Base-by-base conservation (phyloP, 1,140 invertebrate genomes). In the Harlomillsia oculata region DNA sequence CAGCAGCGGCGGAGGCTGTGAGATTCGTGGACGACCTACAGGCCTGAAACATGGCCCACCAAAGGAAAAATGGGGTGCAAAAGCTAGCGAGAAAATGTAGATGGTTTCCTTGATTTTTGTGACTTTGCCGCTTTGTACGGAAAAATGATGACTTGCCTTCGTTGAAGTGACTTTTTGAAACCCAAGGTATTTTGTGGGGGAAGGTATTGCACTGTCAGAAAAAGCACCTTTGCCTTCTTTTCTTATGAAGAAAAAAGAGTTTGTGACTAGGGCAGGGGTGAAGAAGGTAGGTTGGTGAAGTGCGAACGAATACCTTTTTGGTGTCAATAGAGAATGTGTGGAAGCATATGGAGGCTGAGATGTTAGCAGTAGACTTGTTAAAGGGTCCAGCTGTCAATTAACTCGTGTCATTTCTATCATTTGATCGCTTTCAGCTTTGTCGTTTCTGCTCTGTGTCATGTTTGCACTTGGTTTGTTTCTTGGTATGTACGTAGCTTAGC, bases 391-490 rank as follows among this genome's bases (percentile, higher is more conserved):
- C 56, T 58, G 56, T 58, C 56, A 58, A 58, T 58, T 58, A 58
- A 52, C 56, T 43, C 56, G 56, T 58, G 56, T 58, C 56, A 48
- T 53, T n/a, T 45, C 49, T 53, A 58, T 58, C 49, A 58, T 58
- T 58, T 58, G 49, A 58, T 58, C 56, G 55, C 46, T 57, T 51
- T 44, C 55, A 57, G 46, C 48, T 51, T 51, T 51, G 32, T 20
- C 34, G 40, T 26, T 32, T 53, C 28, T n/a, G 23, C 23, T 44
- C 26, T 45, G 18, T 25, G 16, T 53, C 51, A 43, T 25, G 28
- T 40, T 44, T 28, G 8, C 51, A n/a, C n/a, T n/a, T n/a, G n/a
- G n/a, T n/a, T n/a, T n/a, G n/a, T n/a, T n/a, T n/a, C n/a, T n/a
- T n/a, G n/a, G n/a, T n/a, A n/a, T n/a, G n/a, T n/a, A n/a, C n/a